phyloP scores from a whole-genome alignment of 2,113 vertebrate genomes.

The Plestiodon gilberti region DNA sequence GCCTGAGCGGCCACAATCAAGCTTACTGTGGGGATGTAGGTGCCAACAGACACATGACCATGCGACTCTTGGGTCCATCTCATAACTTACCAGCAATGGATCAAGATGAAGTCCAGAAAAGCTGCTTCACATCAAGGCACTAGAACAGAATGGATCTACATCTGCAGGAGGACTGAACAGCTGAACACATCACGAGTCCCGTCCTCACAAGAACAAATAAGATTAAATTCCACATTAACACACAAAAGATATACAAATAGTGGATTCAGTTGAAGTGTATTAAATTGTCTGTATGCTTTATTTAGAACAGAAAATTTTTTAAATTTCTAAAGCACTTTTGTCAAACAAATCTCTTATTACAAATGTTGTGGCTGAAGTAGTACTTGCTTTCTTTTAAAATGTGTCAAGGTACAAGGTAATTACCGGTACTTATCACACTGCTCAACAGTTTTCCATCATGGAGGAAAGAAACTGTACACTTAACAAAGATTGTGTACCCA shows the following conservation, averaged over 20 bases:
- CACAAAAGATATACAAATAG: not conserved
- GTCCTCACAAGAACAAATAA: not conserved
- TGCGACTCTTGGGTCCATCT: too few species aligned
- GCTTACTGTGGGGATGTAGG: not conserved
- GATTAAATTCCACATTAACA: not conserved
- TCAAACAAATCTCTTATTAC: not conserved
- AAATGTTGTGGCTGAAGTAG: not conserved
- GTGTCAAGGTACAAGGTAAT: too few species aligned
- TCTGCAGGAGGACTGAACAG: not conserved
- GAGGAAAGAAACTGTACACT: constrained; percentile 19
- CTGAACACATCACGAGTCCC: not conserved
- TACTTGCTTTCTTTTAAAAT: not conserved
- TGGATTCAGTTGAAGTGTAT: not conserved
- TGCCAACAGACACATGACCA: not conserved
- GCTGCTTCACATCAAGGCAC: not conserved
- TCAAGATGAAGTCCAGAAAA: too few species aligned
- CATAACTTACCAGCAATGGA: not conserved
- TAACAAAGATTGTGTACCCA: not conserved
- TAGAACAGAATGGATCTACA: not conserved
- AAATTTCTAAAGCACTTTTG: not conserved
- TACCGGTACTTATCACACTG: not conserved
- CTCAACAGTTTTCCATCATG: not conserved
- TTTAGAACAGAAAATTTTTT: not conserved
- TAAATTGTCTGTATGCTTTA: not conserved
- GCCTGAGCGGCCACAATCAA: not conserved